Evolutionary conservation across 1,140 invertebrate genomes (phyloP).

Genomic region (Bacillus rossius): DNA sequence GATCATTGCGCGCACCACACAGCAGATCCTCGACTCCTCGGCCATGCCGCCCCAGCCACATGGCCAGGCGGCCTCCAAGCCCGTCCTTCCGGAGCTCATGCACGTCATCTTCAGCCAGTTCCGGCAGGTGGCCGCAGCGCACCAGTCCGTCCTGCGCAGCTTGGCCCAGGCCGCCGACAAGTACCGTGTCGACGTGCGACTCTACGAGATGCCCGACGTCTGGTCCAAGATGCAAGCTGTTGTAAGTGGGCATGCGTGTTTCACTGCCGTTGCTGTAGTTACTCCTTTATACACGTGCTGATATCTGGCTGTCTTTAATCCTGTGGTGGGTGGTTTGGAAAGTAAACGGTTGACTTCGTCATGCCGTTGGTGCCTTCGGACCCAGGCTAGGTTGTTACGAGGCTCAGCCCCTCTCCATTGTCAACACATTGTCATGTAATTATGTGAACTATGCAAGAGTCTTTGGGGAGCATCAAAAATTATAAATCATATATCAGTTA

Average conservation of each 20-base stretch:
- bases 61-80: neutral
- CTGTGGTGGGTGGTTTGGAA: too few relatives aligned
- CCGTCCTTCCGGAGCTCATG: conserved; percentile 48
- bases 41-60: neutral
- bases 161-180: conserved; percentile 52
- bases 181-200: conserved; percentile 47
- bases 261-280: too few relatives aligned
- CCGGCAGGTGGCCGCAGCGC: conserved; percentile 61
- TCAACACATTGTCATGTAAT: too few relatives aligned
- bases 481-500: too few relatives aligned
- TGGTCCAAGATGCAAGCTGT: conserved; percentile 87
- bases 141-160: conserved; percentile 55
- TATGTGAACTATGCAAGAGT: too few relatives aligned
- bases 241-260: conserved; percentile 43
- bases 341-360: too few relatives aligned
- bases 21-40: conserved; percentile 58
- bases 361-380: too few relatives aligned
- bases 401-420: too few relatives aligned
- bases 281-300: too few relatives aligned
- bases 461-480: too few relatives aligned
- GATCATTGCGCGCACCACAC: conserved; percentile 69
- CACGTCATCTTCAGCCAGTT: conserved; percentile 70
- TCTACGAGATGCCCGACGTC: conserved; percentile 77
- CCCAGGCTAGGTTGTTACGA: too few relatives aligned
- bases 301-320: too few relatives aligned